phyloP scores from a whole-genome alignment of 1,140 invertebrate species.

The Wasmannia auropunctata region DNA sequence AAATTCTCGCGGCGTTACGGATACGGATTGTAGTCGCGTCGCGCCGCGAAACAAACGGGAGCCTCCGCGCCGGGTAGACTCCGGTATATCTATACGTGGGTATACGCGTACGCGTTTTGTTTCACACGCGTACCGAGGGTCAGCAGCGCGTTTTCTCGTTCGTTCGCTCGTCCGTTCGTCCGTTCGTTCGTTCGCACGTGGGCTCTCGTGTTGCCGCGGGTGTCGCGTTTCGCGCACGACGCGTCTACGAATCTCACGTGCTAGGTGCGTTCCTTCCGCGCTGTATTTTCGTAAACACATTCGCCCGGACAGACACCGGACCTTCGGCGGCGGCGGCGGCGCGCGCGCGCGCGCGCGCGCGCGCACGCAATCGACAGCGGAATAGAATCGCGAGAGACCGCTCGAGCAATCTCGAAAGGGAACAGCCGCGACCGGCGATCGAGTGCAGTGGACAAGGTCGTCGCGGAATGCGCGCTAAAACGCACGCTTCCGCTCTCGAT shows the following conservation, averaged over 20 bases:
- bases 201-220: constrained; percentile 23
- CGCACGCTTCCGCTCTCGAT: constrained; percentile 75
- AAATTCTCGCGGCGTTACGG: background rate
- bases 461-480: constrained; percentile 48
- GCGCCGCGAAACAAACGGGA: background rate
- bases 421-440: constrained; percentile 30
- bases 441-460: constrained; percentile 68
- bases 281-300: constrained; percentile 31
- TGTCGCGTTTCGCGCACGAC: constrained; percentile 11
- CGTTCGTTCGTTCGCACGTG: constrained; percentile 34
- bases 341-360: too few relatives aligned
- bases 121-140: background rate
- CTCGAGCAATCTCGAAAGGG: constrained; percentile 19
- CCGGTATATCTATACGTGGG: background rate
- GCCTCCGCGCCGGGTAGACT: background rate
- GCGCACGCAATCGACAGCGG: background rate
- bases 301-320: background rate
- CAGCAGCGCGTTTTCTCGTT: constrained; percentile 30
- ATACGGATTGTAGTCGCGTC: background rate
- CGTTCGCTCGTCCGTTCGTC: constrained; percentile 38
- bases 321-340: too few relatives aligned
- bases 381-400: background rate
- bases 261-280: constrained; percentile 1
- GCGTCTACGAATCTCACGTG: constrained; percentile 38
- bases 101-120: background rate